Evolutionary conservation across 2,113 vertebrate genomes (phyloP).

Genomic region (Oryctolagus cuniculus): DNA sequence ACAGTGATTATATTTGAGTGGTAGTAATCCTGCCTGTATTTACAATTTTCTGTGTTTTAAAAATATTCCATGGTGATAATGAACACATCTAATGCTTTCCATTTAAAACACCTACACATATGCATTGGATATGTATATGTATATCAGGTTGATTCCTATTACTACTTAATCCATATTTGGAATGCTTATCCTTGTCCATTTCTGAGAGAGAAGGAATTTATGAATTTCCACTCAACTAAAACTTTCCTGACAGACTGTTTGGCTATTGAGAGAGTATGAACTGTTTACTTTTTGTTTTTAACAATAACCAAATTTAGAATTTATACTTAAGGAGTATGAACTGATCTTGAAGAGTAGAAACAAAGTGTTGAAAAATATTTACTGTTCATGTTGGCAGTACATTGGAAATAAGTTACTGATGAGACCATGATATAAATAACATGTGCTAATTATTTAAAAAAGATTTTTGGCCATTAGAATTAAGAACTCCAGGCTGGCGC

Average conservation of each 20-base stretch:
- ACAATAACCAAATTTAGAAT: constrained; percentile 75
- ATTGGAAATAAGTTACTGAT: constrained; percentile 77
- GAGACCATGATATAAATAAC: constrained; percentile 50
- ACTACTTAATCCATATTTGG: background rate
- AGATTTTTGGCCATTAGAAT: constrained; percentile 1
- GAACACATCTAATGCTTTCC: background rate
- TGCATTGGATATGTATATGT: background rate
- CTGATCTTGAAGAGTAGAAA: constrained; percentile 74
- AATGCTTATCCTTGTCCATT: constrained; percentile 48
- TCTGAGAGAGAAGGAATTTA: constrained; percentile 67
- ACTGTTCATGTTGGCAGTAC: constrained; percentile 79
- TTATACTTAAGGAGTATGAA: constrained; percentile 67
- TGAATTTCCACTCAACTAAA: constrained; percentile 67
- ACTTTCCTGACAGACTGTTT: constrained; percentile 73
- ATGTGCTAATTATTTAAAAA: constrained; percentile 50
- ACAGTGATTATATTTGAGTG: background rate
- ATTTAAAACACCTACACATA: background rate
- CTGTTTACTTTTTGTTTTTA: constrained; percentile 84
- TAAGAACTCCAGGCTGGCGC: background rate
- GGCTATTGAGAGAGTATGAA: constrained; percentile 72
- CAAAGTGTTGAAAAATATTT: constrained; percentile 78
- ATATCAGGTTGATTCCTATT: background rate
- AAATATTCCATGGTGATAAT: background rate
- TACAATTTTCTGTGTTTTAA: background rate
- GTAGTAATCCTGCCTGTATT: background rate